Evolutionary conservation across 2,888 invertebrate species (phyloP).

Genomic region (Ectobius pallidus): DNA sequence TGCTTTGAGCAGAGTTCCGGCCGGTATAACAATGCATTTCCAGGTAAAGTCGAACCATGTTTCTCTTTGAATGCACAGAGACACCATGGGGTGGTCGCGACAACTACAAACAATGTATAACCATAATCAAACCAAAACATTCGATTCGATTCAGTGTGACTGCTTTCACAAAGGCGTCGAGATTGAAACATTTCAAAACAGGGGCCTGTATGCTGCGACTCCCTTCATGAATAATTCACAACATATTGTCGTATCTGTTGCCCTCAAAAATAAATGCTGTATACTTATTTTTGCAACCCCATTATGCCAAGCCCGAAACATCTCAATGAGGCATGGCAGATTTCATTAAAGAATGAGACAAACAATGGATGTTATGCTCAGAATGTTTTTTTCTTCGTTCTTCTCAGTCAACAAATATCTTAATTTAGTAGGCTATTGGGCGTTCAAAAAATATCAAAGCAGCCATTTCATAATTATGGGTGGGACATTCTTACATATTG

Average conservation of each 20-base stretch:
- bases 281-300: background rate
- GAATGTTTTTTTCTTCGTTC: no score
- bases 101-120: slow-evolving; percentile 3
- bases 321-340: background rate
- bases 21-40: background rate
- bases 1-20: background rate
- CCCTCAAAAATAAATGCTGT: no score
- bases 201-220: no score
- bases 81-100: background rate
- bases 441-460: no score
- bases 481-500: no score
- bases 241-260: background rate
- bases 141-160: slow-evolving; percentile 11
- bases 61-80: background rate
- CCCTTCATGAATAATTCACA: slow-evolving; percentile 7
- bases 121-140: slow-evolving; percentile 17
- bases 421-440: no score
- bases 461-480: no score
- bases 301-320: no score
- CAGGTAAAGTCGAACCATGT: background rate
- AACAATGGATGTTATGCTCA: no score
- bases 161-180: background rate
- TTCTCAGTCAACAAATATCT: no score
- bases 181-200: background rate
- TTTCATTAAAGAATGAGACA: background rate